Evolutionary conservation across 1,140 invertebrate genomes (phyloP).

Genomic region (Ips nitidus): DNA sequence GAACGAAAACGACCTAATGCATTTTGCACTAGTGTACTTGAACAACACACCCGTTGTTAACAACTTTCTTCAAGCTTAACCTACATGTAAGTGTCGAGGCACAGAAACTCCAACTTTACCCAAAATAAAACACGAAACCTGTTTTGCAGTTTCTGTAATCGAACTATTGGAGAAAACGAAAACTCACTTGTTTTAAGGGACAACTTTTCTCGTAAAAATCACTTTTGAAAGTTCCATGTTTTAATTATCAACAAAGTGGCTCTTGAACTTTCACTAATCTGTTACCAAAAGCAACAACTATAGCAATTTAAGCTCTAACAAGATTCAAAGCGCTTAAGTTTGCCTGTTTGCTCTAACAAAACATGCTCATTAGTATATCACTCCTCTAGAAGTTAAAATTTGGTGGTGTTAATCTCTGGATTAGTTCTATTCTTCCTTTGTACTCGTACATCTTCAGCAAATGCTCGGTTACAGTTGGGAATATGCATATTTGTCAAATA

Average conservation of each 20-base stretch:
- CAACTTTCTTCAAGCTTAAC: neutral
- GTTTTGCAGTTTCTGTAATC: no score
- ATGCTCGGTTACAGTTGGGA: neutral
- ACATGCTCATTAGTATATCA: conserved; percentile 16
- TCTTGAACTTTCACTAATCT: conserved; percentile 4
- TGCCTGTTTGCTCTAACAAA: conserved; percentile 10
- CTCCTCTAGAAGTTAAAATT: conserved; percentile 11
- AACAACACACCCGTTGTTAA: conserved; percentile 11
- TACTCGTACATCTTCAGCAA: neutral
- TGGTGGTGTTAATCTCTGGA: conserved; percentile 7
- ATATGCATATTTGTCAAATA: no score
- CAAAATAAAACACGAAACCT: no score
- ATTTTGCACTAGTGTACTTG: neutral
- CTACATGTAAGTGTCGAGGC: no score
- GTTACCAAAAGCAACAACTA: conserved; percentile 6
- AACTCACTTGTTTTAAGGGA: no score
- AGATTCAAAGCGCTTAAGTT: conserved; percentile 3
- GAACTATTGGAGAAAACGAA: no score
- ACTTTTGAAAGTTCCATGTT: neutral
- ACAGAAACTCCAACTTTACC: no score
- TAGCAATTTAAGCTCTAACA: conserved; percentile 4
- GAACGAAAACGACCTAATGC: conserved; percentile 7
- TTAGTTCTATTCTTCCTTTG: conserved; percentile 15
- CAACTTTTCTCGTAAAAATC: no score
- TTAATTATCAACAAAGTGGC: neutral